Evolutionary conservation across 2,113 vertebrate species (phyloP).

Genomic region (Vulpes vulpes): DNA sequence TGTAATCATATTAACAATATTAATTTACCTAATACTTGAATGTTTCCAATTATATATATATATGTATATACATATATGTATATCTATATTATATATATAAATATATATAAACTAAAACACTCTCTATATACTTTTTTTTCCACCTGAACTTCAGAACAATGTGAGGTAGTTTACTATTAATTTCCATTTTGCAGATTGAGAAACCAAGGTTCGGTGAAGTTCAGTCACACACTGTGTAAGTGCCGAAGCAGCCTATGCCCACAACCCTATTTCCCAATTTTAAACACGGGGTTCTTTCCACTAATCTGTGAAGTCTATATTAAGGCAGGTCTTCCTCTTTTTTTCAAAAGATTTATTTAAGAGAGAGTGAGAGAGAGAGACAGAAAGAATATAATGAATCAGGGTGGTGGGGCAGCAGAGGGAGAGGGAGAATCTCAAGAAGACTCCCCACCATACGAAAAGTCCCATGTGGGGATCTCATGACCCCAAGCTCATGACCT

Average conservation of each 20-base stretch:
- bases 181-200: slow-evolving; percentile 46
- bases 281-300: neutral
- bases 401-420: neutral
- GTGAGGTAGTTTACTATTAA: neutral
- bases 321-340: neutral
- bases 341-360: neutral
- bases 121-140: neutral
- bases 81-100: no score
- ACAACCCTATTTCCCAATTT: neutral
- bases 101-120: neutral
- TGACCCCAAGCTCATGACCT: neutral
- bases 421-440: neutral
- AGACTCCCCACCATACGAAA: neutral
- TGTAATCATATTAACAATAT: no score
- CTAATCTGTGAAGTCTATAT: neutral
- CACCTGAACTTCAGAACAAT: neutral
- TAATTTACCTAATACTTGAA: neutral
- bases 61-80: no score
- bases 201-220: neutral
- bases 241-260: neutral
- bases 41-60: neutral
- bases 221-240: neutral
- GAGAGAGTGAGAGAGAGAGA: neutral
- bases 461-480: neutral
- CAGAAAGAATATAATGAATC: neutral